Conservation (phyloP, 2,113 vertebrate species). For the Antigone vipio region DNA sequence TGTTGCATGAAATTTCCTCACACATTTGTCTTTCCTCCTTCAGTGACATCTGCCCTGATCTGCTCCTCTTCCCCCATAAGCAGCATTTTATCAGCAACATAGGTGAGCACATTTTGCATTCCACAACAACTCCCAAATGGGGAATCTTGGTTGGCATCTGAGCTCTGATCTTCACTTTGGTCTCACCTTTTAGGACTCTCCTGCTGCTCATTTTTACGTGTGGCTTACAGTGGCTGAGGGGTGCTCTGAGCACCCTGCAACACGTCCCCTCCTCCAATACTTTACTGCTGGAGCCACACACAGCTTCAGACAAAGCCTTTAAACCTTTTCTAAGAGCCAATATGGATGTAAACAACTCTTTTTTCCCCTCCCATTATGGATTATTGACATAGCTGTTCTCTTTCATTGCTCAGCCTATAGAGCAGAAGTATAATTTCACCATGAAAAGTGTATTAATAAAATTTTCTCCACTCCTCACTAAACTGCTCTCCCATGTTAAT, state of each 20-base stretch:
- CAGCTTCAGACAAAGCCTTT: background rate
- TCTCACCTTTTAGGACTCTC: background rate
- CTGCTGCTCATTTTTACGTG: background rate
- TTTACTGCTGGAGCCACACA: background rate
- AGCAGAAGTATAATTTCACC: conserved; percentile 8
- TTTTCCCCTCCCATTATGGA: background rate
- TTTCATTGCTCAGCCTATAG: background rate
- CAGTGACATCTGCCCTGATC: background rate
- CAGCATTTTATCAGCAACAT: background rate
- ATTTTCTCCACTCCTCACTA: background rate
- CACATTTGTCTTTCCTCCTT: background rate
- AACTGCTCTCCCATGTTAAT: background rate
- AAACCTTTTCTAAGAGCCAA: background rate
- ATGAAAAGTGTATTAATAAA: conserved; percentile 4
- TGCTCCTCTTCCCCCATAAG: background rate
- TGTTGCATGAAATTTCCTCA: background rate
- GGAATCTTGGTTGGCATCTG: background rate
- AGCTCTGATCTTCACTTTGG: background rate
- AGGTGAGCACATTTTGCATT: background rate
- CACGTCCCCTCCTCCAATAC: rapidly evolving
- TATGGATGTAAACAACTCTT: background rate
- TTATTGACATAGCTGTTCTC: conserved; percentile 23
- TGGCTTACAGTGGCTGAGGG: background rate
- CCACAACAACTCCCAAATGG: background rate
- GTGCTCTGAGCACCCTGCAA: background rate